Evolutionary conservation across 2,797 vertebrate genomes (phyloP), one percentile per base, ranked within the genome.

Genomic region (Epinephelus malabaricus): DNA sequence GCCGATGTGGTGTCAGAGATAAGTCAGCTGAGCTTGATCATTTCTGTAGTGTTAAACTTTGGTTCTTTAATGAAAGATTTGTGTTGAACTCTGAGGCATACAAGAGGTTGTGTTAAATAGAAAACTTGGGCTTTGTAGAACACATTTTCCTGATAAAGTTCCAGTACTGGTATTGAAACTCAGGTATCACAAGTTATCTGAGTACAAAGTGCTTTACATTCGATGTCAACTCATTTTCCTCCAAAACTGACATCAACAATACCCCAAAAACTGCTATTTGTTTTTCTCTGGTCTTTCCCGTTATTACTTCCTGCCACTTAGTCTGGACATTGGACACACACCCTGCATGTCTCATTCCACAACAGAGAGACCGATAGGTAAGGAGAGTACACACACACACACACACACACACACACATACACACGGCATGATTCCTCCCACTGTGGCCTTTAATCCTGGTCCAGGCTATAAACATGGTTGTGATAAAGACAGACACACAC

Each of bases 281-380:
- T 27, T 59, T 76, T 49, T 53, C 40, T 73, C 49, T 58, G 51
- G 30, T 47, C 38, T 40, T 50, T 43, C 54, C 69, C 46, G 81
- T 85, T 83, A 87, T 89, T 83, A 79, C 83, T 87, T 89, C 85
- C 87, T 87, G 83, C 23, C 55, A 76, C 84, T 87, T 69, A 75
- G 71, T 77, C 60, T 87, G 67, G 69, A 84, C 21, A 9, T 65
- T 34, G 68, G 84, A 88, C 84, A 78, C 80, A 54, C 65, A 64
- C 72, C 34, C 50, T 62, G 59, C 50, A 51, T 15, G 30, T 55
- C 43, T 71, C 40, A 71, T 70, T 43, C 27, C 46, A 46, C 51
- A 60, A 59, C 62, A 70, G 73, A 73, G 23, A 64, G 4, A 25
- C 12, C 2, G 23, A 68, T 62, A 72, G 69, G 59, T 68, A 79